A percentile compares a stretch with the other conserved stretches of the same genome.
These are phyloP conservation scores for Archips xylosteana DNA, from an alignment of 2,888 invertebrate genomes.

Conservation along the genomic window DNA sequence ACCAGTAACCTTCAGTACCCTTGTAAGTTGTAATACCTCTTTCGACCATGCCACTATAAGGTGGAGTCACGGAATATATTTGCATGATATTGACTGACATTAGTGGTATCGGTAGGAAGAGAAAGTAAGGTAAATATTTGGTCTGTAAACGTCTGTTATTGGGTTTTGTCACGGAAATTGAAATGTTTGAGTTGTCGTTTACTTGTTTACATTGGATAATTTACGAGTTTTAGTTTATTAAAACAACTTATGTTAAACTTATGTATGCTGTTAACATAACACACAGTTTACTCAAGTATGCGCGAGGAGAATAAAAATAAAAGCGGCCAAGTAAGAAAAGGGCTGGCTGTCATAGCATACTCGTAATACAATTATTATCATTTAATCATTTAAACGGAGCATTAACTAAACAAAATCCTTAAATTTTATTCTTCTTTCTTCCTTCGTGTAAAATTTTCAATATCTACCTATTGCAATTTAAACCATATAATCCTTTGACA, in stretches of 20 bases:
- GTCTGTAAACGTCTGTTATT: conserved; percentile 38
- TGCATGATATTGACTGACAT: conserved; percentile 48
- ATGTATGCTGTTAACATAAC: conserved; percentile 27
- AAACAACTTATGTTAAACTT: conserved; percentile 36
- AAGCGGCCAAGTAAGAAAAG: too few species aligned
- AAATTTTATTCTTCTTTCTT: too few species aligned
- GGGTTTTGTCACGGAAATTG: conserved; percentile 41
- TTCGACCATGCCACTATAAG: conserved; percentile 25
- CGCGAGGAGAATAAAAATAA: background rate
- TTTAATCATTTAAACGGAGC: too few species aligned
- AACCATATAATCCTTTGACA: too few species aligned
- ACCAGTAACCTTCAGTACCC: conserved; percentile 29
- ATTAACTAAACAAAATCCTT: too few species aligned
- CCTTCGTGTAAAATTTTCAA: too few species aligned
- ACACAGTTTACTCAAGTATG: conserved; percentile 14
- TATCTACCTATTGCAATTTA: too few species aligned
- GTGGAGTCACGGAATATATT: conserved; percentile 45
- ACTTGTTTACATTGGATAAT: conserved; percentile 33
- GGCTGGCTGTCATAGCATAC: background rate
- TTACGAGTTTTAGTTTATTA: conserved; percentile 36
- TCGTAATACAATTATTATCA: too few species aligned
- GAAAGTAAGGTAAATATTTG: conserved; percentile 45
- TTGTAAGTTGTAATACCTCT: conserved; percentile 7
- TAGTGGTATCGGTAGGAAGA: conserved; percentile 44
- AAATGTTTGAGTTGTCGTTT: conserved; percentile 36